Percentiles rank a stretch among this genome's conserved stretches.
Conservation (phyloP, 2,113 vertebrate genomes). For the Melanocharis versteri region DNA sequence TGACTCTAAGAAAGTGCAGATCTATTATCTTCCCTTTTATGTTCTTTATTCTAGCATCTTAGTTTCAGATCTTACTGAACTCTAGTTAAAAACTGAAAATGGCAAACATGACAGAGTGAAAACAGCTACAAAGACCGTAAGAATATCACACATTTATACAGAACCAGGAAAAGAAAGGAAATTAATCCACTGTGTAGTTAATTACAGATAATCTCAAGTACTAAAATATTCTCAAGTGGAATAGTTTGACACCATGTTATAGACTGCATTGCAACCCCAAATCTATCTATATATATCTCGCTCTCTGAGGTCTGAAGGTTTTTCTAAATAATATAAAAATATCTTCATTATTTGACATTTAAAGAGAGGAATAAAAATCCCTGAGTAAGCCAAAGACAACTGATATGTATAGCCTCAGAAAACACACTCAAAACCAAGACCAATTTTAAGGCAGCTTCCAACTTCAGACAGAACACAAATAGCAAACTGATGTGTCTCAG, state of each 20-base stretch:
- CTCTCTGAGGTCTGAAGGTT: slow-evolving; percentile 55
- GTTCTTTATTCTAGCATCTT: slow-evolving; percentile 5
- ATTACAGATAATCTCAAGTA: slow-evolving; percentile 23
- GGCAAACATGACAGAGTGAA: slow-evolving; percentile 8
- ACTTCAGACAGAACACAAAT: slow-evolving; percentile 26
- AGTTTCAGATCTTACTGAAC: slow-evolving; percentile 26
- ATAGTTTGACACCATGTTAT: slow-evolving; percentile 19
- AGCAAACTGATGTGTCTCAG: slow-evolving; percentile 7
- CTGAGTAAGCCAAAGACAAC: slow-evolving; percentile 79
- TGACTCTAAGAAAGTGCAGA: not conserved
- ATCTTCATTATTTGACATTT: slow-evolving; percentile 72
- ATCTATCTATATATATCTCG: not conserved
- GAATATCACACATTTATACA: not conserved
- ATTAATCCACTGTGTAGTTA: not conserved
- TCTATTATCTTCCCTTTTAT: slow-evolving; percentile 31
- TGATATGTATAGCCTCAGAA: slow-evolving; percentile 69
- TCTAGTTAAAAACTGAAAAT: slow-evolving; percentile 24
- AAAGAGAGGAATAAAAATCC: slow-evolving; percentile 80
- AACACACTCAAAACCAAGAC: slow-evolving; percentile 49
- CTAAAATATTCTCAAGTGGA: slow-evolving; percentile 34
- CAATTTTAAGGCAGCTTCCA: slow-evolving; percentile 60
- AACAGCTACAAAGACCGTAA: slow-evolving; percentile 6
- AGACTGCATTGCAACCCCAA: slow-evolving; percentile 37
- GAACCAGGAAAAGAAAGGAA: slow-evolving; percentile 44
- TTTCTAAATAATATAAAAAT: slow-evolving; percentile 77